These are phyloP conservation scores for Stratiolaelaps scimitus DNA, from an alignment of 1,140 invertebrate genomes.

Conservation along the genomic window DNA sequence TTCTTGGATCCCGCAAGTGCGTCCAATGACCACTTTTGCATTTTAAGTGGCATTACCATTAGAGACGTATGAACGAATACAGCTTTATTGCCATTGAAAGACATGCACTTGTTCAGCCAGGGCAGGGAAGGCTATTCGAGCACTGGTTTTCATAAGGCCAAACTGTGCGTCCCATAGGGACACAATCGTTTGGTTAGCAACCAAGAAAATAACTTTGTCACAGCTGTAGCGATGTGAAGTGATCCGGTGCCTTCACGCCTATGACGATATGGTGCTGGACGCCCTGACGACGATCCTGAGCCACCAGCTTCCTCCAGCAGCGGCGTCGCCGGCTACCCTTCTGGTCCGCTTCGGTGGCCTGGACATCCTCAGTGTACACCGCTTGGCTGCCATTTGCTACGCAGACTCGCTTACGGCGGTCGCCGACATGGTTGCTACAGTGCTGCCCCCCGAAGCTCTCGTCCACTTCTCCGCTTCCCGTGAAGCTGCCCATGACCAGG, in stretches of 20 bases:
- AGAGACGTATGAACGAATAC: not conserved
- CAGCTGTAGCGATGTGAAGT: constrained; percentile 1
- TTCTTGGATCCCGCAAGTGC: constrained; percentile 9
- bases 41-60: not conserved
- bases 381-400: too few relatives aligned
- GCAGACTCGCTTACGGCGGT: too few relatives aligned
- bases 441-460: too few relatives aligned
- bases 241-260: not conserved
- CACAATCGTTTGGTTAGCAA: not conserved
- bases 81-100: constrained; percentile 9
- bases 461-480: too few relatives aligned
- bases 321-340: too few relatives aligned
- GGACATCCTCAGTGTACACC: too few relatives aligned
- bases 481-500: too few relatives aligned
- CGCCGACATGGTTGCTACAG: too few relatives aligned
- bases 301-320: too few relatives aligned
- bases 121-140: not conserved
- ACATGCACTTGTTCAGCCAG: constrained; percentile 11
- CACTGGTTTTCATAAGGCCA: not conserved
- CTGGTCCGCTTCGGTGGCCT: too few relatives aligned
- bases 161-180: constrained; percentile 12
- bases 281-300: too few relatives aligned
- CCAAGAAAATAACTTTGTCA: not conserved
- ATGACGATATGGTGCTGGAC: too few relatives aligned
- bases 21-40: constrained; percentile 4